A percentile compares a stretch with the other conserved stretches of the same genome.
phyloP scores from a whole-genome alignment of 2,888 invertebrate genomes.

The Camptogramma bilineatum region DNA sequence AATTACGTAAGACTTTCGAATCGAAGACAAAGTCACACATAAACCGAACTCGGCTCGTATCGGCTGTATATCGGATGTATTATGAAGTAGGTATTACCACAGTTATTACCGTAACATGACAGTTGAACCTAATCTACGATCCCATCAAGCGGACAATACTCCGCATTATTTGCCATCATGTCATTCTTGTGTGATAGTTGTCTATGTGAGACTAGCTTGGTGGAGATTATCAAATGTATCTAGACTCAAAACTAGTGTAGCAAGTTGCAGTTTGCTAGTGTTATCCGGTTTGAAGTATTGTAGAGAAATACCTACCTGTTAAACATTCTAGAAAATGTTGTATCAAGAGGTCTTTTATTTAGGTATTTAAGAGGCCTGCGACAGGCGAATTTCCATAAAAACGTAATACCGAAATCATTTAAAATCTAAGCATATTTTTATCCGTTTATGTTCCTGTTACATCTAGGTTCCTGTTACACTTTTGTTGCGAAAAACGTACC shows the following conservation, averaged over 20 bases:
- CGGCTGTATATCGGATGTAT: not conserved
- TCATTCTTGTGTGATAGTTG: not conserved
- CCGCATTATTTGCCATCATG: conserved; percentile 3
- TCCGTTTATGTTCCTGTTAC: too few relatives aligned
- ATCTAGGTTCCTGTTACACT: too few relatives aligned
- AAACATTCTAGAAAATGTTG: too few relatives aligned
- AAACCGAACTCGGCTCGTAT: not conserved
- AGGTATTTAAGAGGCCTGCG: too few relatives aligned
- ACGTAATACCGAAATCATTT: too few relatives aligned
- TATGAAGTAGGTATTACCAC: conserved; percentile 1
- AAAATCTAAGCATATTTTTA: too few relatives aligned
- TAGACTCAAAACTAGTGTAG: not conserved
- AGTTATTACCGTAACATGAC: conserved; percentile 8
- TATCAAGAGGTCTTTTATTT: too few relatives aligned
- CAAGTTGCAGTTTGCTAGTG: not conserved
- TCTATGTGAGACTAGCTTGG: not conserved
- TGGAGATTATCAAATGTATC: not conserved
- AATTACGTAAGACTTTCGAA: not conserved
- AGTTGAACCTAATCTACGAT: conserved; percentile 14
- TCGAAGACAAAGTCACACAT: not conserved
- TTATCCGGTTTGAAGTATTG: not conserved
- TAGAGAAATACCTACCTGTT: not conserved
- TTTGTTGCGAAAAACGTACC: too few relatives aligned
- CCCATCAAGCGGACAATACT: conserved; percentile 21
- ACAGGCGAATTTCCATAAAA: too few relatives aligned